Percentiles rank a stretch among this genome's conserved stretches.
phyloP scores from a whole-genome alignment of 2,113 vertebrate species.

The Piaya cayana region DNA sequence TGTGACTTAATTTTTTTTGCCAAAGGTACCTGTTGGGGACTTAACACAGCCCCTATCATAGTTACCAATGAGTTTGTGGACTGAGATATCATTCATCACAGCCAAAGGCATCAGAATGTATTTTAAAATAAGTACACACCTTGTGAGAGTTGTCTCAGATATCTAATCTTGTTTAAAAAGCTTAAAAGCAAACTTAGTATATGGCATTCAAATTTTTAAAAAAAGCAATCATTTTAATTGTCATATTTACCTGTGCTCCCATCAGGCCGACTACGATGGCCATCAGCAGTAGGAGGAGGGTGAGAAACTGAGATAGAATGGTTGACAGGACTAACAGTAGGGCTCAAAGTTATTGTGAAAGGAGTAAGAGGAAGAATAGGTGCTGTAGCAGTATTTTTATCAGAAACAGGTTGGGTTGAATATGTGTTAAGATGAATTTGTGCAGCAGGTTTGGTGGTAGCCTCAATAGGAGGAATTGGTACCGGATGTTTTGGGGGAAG shows the following conservation, averaged over 20 bases:
- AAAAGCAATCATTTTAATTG: not conserved
- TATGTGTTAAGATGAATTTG: not conserved
- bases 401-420: not conserved
- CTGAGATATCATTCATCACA: not conserved
- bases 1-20: not conserved
- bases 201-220: not conserved
- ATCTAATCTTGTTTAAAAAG: not conserved
- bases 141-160: not conserved
- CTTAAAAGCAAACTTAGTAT: not conserved
- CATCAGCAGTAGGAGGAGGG: not conserved
- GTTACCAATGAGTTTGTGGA: not conserved
- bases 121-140: not conserved
- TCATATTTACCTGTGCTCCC: slow-evolving; percentile 66
- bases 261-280: not conserved
- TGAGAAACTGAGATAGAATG: slow-evolving; percentile 18
- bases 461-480: not conserved
- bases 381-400: not conserved
- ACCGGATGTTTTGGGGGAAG: not conserved
- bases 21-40: not conserved
- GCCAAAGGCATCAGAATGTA: not conserved
- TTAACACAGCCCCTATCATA: not conserved
- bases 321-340: slow-evolving; percentile 15
- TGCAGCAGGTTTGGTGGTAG: not conserved
- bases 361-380: slow-evolving; percentile 46
- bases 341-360: slow-evolving; percentile 12